Evolutionary conservation across 2,888 invertebrate species (phyloP), one percentile per base, ranked within the genome.

Genomic region (Noctua janthina): DNA sequence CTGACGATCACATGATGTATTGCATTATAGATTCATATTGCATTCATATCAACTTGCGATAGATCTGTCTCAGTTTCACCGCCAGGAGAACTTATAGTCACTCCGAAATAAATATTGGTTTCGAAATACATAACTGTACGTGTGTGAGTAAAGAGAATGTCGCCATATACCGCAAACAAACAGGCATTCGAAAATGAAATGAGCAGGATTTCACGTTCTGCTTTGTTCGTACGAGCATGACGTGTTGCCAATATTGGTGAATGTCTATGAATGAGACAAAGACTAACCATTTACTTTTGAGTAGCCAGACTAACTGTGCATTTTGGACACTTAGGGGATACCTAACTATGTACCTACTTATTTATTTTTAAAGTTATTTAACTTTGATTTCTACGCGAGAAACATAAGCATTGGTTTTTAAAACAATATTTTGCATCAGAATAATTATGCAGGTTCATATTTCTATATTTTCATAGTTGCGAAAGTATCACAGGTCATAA

Each of bases 81-180:
- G 43, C 39, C 66, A 67, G 64, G 68, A 78, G 68, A 76, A 78
- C 49, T n/a, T 79, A 59, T 62, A 64, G 54, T 71, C 59, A 66
- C 73, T 66, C 66, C 73, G 62, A 84, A 85, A 76, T 81, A 73
- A 81, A 67, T 74, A 73, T 86, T 75, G 5, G 20, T 74, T 72
- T 80, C 39, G 66, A 82, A 74, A 86, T 49, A 46, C 64, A 39
- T 70, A 62, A 68, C 72, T 73, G 64, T 69, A 35, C 11, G 17
- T 77, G 54, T 73, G 46, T 46, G 82, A 51, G 72, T 86, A 54
- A 86, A 86, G 83, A 69, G 74, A 84, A 86, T 86, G 86, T 86
- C 56, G 29, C 49, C 67, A n/a, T 74, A 17, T n/a, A 68, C 23
- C 35, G 82, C 69, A 62, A 39, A 76, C 81, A 76, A 81, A 76